These are phyloP conservation scores for Heliconius hermathena DNA, from an alignment of 1,140 invertebrate genomes.

Conservation along the genomic window DNA sequence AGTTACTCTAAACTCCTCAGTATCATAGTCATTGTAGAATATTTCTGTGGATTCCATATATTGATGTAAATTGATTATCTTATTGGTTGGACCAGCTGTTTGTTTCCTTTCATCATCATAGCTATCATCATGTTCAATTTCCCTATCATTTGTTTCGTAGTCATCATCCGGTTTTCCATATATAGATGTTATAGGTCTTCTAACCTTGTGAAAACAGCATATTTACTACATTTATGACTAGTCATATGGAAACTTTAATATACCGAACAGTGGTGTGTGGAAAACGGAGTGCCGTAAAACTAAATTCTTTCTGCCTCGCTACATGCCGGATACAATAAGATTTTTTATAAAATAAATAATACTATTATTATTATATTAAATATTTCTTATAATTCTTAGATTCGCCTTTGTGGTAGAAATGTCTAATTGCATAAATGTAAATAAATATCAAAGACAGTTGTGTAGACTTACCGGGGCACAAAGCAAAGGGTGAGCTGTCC, in stretches of 20 bases:
- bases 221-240: background rate
- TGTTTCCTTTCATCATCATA: background rate
- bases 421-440: too few relatives aligned
- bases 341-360: too few relatives aligned
- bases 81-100: background rate
- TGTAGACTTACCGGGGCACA: conserved; percentile 55
- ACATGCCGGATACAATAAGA: too few relatives aligned
- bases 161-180: conserved; percentile 22
- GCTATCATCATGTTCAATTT: background rate
- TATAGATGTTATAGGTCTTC: conserved; percentile 15
- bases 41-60: background rate
- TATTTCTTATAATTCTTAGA: too few relatives aligned
- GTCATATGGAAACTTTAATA: too few relatives aligned
- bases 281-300: too few relatives aligned
- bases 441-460: too few relatives aligned
- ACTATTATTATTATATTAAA: too few relatives aligned
- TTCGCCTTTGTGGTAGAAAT: too few relatives aligned
- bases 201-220: background rate
- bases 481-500: conserved; percentile 56
- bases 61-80: background rate
- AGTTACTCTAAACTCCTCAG: background rate
- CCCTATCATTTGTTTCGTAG: conserved; percentile 7
- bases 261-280: too few relatives aligned
- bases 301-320: too few relatives aligned
- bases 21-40: background rate